These are phyloP conservation scores for Paramuricea clavata DNA, from an alignment of 92 coral and sea anemone genomes.

Conservation along the genomic window DNA sequence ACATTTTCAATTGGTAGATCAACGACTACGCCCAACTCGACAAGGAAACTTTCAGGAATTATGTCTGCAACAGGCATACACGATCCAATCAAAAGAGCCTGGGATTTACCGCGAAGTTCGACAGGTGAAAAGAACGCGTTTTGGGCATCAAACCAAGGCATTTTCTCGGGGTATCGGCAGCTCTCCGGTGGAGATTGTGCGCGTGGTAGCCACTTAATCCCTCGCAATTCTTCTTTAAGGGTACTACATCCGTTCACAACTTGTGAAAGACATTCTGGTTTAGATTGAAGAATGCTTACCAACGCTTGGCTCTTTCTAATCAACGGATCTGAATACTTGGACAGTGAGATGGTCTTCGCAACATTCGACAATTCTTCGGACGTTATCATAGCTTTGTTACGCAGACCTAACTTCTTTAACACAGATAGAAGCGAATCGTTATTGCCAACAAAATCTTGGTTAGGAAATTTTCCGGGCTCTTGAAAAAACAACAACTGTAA, in stretches of 20 bases:
- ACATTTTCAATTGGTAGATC: slow-evolving; percentile 58
- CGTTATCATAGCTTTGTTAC: slow-evolving; percentile 4
- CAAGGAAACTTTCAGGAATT: not conserved
- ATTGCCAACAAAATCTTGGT: slow-evolving; percentile 22
- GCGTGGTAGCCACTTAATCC: slow-evolving; percentile 67
- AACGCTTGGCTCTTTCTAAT: slow-evolving; percentile 67
- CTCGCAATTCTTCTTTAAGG: not conserved
- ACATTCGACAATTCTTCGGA: slow-evolving; percentile 10
- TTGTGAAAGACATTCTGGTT: slow-evolving; percentile 44
- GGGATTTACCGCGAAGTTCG: slow-evolving; percentile 55
- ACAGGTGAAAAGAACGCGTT: slow-evolving; percentile 64
- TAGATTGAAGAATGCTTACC: slow-evolving; percentile 56
- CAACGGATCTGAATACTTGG: not conserved
- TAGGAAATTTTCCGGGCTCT: slow-evolving; percentile 75
- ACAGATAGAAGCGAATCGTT: slow-evolving; percentile 51
- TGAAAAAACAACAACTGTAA: slow-evolving; percentile 67
- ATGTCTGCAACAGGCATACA: slow-evolving; percentile 64
- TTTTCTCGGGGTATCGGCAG: slow-evolving; percentile 64
- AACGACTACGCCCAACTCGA: slow-evolving; percentile 64
- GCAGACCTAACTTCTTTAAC: slow-evolving; percentile 71
- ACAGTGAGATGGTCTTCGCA: slow-evolving; percentile 7
- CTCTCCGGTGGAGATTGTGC: slow-evolving; percentile 54
- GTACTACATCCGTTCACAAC: not conserved
- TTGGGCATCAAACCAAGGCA: slow-evolving; percentile 70
- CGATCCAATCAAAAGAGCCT: slow-evolving; percentile 72